A percentile compares a stretch with the other conserved stretches of the same genome.
phyloP scores from a whole-genome alignment of 2,888 invertebrate species.

The Xestoiulus laeticollis region DNA sequence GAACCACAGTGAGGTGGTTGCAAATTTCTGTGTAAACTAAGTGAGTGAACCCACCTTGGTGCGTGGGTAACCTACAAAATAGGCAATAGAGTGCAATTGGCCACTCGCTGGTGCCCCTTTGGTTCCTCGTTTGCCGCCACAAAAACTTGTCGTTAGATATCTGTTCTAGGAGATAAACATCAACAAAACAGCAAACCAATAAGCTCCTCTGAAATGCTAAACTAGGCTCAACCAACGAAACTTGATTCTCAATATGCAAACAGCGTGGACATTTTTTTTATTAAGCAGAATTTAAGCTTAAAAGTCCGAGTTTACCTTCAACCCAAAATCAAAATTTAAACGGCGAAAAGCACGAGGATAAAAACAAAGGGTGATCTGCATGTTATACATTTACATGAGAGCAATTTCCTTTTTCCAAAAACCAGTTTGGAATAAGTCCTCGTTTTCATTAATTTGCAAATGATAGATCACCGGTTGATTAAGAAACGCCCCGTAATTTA shows the following conservation, averaged over 20 bases:
- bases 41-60: conserved; percentile 41
- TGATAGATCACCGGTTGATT: conserved; percentile 3
- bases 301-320: conserved; percentile 27
- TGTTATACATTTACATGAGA: background rate
- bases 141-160: conserved; percentile 19
- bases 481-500: background rate
- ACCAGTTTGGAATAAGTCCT: background rate
- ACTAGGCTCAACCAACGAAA: background rate
- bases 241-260: conserved; percentile 19
- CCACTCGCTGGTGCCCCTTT: conserved; percentile 23
- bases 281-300: background rate
- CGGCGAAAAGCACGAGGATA: background rate
- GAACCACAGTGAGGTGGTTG: conserved; percentile 22
- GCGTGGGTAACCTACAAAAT: conserved; percentile 38
- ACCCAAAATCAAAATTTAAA: background rate
- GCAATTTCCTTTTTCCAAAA: background rate
- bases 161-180: background rate
- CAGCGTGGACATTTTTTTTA: background rate
- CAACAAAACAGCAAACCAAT: conserved; percentile 29
- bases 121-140: conserved; percentile 13
- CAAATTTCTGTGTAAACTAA: conserved; percentile 10
- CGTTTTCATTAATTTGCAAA: background rate
- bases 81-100: conserved; percentile 35
- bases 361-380: background rate
- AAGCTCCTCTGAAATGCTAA: background rate